A percentile compares a stretch with the other conserved stretches of the same genome.
Evolutionary conservation across 92 coral and sea anemone genomes (phyloP).

Genomic region (Parazoanthus swiftii): DNA sequence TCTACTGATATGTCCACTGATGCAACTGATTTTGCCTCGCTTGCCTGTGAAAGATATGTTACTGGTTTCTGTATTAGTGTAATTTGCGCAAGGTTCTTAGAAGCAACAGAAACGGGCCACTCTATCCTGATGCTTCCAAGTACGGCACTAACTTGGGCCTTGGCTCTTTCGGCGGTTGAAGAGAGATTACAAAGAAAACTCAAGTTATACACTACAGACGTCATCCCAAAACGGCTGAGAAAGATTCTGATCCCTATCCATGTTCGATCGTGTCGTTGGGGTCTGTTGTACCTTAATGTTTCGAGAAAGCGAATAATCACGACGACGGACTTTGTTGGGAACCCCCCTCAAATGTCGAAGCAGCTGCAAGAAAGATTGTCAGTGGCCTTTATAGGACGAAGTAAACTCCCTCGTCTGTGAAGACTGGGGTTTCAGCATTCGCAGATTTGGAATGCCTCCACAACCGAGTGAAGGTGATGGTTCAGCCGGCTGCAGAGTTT

Average conservation of each 20-base stretch:
- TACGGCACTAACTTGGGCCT: background rate
- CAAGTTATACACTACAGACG: background rate
- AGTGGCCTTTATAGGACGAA: background rate
- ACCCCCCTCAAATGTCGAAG: background rate
- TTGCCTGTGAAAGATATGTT: constrained; percentile 31
- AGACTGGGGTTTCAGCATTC: constrained; percentile 17
- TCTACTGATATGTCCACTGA: background rate
- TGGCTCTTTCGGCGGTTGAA: background rate
- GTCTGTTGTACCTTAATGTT: constrained; percentile 28
- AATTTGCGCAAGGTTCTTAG: constrained; percentile 6
- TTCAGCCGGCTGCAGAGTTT: constrained; percentile 27
- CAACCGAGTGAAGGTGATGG: constrained; percentile 26
- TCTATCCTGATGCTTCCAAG: constrained; percentile 10
- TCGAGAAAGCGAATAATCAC: background rate
- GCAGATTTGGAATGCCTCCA: constrained; percentile 27
- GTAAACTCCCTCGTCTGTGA: background rate
- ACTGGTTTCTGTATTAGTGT: constrained; percentile 35
- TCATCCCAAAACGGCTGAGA: background rate
- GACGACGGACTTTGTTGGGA: constrained; percentile 39
- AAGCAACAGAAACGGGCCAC: background rate
- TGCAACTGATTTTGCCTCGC: constrained; percentile 1
- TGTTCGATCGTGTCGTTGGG: constrained; percentile 34
- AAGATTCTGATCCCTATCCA: constrained; percentile 20
- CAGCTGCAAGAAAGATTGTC: background rate
- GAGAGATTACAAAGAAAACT: background rate